Conservation (phyloP, 2,888 invertebrate genomes). For the Drosophila lacicola region DNA sequence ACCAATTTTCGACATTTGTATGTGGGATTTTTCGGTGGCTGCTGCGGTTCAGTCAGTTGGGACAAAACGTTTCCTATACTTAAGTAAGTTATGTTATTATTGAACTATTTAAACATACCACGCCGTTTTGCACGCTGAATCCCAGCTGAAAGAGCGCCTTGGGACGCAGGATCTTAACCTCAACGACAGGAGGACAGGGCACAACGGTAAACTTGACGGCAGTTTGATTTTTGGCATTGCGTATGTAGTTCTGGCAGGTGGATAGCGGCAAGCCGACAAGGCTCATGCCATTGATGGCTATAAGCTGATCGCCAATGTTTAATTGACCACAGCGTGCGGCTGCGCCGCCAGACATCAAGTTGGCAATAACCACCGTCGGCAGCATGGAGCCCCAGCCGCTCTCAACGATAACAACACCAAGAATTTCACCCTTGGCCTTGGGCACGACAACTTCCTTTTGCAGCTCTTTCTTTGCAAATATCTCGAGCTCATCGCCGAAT, state of each 20-base stretch:
- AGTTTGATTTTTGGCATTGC: slow-evolving; percentile 99
- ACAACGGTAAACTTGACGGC: slow-evolving; percentile 99
- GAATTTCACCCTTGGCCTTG: slow-evolving; percentile 98
- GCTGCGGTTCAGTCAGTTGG: too few relatives aligned
- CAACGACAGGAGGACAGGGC: slow-evolving; percentile 99
- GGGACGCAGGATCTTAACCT: slow-evolving; percentile 99
- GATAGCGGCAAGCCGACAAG: slow-evolving; percentile 98
- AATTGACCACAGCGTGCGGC: slow-evolving; percentile 99
- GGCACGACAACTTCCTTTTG: slow-evolving; percentile 99
- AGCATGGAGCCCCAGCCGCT: slow-evolving; percentile 99
- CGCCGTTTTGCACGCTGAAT: slow-evolving; percentile 99
- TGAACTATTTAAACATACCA: slow-evolving; percentile 87
- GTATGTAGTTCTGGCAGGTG: slow-evolving; percentile 99
- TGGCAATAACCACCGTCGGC: slow-evolving; percentile 99
- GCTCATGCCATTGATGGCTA: slow-evolving; percentile 99
- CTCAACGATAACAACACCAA: slow-evolving; percentile 99
- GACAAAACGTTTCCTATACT: too few relatives aligned
- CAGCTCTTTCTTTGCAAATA: slow-evolving; percentile 99
- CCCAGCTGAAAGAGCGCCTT: slow-evolving; percentile 99
- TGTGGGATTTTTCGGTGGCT: too few relatives aligned
- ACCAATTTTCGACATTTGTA: too few relatives aligned
- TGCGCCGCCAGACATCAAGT: slow-evolving; percentile 97
- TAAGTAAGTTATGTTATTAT: not conserved
- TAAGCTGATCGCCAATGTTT: slow-evolving; percentile 99
- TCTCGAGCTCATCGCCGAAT: slow-evolving; percentile 98